These are phyloP conservation scores for Mandrillus leucophaeus DNA, from an alignment of 2,113 vertebrate genomes.

Conservation along the genomic window DNA sequence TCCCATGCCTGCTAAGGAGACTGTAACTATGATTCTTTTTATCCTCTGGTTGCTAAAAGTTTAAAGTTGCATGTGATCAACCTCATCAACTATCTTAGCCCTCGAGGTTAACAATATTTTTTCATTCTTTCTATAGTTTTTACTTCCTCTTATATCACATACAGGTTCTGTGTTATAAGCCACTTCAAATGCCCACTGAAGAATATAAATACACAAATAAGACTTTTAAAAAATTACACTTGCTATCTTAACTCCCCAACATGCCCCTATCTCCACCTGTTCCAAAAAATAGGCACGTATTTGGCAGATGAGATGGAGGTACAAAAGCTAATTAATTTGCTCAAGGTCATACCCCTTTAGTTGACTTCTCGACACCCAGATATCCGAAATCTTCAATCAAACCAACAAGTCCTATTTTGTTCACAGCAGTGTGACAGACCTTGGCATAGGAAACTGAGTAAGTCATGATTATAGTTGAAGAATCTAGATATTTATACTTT, in stretches of 20 bases:
- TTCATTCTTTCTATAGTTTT: neutral
- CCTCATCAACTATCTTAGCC: neutral
- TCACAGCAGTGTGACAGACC: neutral
- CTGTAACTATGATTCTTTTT: neutral
- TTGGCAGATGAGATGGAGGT: conserved; percentile 10
- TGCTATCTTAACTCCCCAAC: conserved; percentile 27
- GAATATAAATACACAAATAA: neutral
- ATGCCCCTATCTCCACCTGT: neutral
- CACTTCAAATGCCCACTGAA: conserved; percentile 25
- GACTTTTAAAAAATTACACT: conserved; percentile 22
- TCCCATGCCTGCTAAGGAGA: neutral
- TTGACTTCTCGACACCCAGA: neutral
- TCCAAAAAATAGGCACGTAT: conserved; percentile 25
- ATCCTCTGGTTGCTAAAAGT: neutral
- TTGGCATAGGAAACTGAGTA: neutral
- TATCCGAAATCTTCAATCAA: neutral
- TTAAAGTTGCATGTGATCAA: neutral
- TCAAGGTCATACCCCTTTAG: neutral
- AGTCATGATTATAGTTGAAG: neutral
- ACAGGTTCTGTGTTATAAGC: neutral
- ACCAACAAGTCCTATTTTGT: neutral
- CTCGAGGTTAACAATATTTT: neutral
- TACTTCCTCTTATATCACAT: neutral
- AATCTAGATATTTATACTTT: neutral
- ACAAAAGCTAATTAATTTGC: neutral